phyloP scores from a whole-genome alignment of 1,140 invertebrate genomes.

The Leptopilina boulardi region DNA sequence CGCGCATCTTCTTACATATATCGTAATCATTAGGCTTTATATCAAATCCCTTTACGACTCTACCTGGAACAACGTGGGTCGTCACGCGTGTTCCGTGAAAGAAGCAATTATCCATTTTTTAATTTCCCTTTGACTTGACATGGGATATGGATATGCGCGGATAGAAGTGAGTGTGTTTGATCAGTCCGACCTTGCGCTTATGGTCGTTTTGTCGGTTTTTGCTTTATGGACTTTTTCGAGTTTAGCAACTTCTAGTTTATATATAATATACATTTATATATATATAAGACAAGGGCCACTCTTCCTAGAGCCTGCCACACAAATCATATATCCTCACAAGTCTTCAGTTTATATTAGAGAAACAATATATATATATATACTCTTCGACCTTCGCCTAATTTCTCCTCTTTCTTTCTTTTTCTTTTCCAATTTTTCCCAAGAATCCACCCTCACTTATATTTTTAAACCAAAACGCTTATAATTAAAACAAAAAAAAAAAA shows the following conservation, averaged over 20 bases:
- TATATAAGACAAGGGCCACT: conserved; percentile 37
- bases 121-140: conserved; percentile 58
- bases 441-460: conserved; percentile 47
- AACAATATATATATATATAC: conserved; percentile 30
- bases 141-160: conserved; percentile 56
- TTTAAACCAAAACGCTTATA: too few species aligned
- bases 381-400: background rate
- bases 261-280: conserved; percentile 11
- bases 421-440: conserved; percentile 39
- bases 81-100: conserved; percentile 52
- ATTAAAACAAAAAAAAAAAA: conserved; percentile 49
- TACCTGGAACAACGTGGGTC: conserved; percentile 57
- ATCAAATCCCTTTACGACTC: conserved; percentile 62
- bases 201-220: conserved; percentile 47
- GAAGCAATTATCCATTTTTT: conserved; percentile 63
- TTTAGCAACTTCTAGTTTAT: conserved; percentile 17
- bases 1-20: conserved; percentile 34
- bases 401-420: conserved; percentile 35
- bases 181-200: conserved; percentile 60
- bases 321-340: conserved; percentile 54
- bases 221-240: conserved; percentile 24
- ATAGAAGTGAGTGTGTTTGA: conserved; percentile 54
- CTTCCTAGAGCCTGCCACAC: conserved; percentile 57
- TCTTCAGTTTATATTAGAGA: conserved; percentile 31
- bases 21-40: conserved; percentile 61